Base-by-base conservation (phyloP, 92 coral and sea anemone species). In the Palythoa grandis region DNA sequence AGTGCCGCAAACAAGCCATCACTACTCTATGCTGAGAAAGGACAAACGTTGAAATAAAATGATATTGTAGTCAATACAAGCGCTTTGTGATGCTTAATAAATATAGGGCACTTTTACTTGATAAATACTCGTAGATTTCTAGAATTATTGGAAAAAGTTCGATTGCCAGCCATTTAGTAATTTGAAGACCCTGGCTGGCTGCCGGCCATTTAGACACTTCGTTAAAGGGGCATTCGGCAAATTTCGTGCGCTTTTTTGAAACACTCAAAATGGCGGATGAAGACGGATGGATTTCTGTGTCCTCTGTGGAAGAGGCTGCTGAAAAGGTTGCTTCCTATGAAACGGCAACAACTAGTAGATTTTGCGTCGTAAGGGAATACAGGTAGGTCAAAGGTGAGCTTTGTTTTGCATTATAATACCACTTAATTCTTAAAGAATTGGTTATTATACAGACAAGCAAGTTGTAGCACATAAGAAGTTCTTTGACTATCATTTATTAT, bases 281-380 rank as follows among this genome's bases (percentile, higher is more conserved):
- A 69, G 47, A 69, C n/a, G 73, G 43, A 19, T 69, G 73, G 73
- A 69, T 69, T 69, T 69, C 43, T 25, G 73, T 69, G 43, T 69
- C 73, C 73, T 24, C 43, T 69, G 43, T 69, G 15, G 73, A 24
- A 69, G 73, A 69, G 43, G 73, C 73, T 69, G 73, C 73, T 24
- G 73, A 69, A 69, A 69, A 69, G 43, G 43, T 69, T 24, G 43
- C 73, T 35, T 35, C 40, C 17, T 69, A 24, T 69, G 73, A 69
- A 69, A 69, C 73, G 39, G 39, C 47, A 24, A 69, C 73, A 7
- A 69, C 73, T 24, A 69, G 73, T 69, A 24, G 73, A 69, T 69
- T 69, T 69, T 69, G 73, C 73, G 43, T 69, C 39, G 43, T 29
- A 69, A 69, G 73, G 73, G 43, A 69, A 69, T 4, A 69, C 73